These are phyloP conservation scores for Cheilosia vernalis DNA, from an alignment of 2,888 invertebrate species.

Conservation along the genomic window DNA sequence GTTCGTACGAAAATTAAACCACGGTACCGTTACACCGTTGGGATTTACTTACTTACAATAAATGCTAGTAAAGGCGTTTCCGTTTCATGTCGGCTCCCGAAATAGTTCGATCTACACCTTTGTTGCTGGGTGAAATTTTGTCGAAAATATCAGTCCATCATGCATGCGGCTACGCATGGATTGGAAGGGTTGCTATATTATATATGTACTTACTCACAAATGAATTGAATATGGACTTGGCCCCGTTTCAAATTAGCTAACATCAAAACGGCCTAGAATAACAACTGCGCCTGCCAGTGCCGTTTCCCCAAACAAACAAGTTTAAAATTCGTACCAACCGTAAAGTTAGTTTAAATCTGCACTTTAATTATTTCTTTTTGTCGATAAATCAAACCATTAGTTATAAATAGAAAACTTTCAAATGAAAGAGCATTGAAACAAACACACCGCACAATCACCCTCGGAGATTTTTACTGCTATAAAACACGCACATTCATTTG, in stretches of 20 bases:
- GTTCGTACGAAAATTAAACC: no score
- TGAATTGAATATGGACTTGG: background rate
- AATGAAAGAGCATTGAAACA: conserved; percentile 9
- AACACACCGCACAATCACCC: background rate
- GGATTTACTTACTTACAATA: no score
- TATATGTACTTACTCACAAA: background rate
- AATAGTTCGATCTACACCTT: background rate
- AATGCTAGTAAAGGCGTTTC: no score
- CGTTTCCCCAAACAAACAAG: background rate
- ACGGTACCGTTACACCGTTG: no score
- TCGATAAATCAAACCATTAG: conserved; percentile 15
- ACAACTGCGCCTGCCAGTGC: background rate
- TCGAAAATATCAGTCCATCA: no score
- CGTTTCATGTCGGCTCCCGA: no score
- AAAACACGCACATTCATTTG: conserved; percentile 26
- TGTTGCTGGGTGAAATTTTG: no score
- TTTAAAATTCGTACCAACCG: background rate
- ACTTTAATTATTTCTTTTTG: conserved; percentile 1
- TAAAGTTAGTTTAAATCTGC: background rate
- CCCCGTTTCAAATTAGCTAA: background rate
- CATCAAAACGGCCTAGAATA: background rate
- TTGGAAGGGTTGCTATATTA: no score
- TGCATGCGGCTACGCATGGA: no score
- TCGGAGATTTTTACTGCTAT: conserved; percentile 24
- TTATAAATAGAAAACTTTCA: conserved; percentile 14